Conservation (phyloP, 2,888 invertebrate species). For the Oligia strigilis region DNA sequence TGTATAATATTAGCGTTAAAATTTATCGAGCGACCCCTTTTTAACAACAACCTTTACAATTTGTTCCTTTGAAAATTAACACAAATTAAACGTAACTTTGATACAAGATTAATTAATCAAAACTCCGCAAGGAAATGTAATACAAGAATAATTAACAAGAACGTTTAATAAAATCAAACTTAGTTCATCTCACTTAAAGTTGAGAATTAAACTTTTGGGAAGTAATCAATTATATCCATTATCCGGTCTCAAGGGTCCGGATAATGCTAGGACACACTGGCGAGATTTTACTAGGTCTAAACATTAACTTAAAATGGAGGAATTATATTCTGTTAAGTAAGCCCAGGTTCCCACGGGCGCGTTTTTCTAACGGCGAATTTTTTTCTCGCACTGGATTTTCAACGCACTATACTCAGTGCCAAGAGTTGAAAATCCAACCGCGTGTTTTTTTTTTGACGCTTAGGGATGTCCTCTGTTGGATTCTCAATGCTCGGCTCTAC, state of each 20-base stretch:
- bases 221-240: slow-evolving; percentile 52
- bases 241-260: slow-evolving; percentile 11
- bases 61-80: not conserved
- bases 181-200: slow-evolving; percentile 45
- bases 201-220: slow-evolving; percentile 53
- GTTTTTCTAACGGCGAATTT: too few relatives aligned
- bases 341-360: too few relatives aligned
- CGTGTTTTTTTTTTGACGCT: too few relatives aligned
- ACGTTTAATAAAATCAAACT: slow-evolving; percentile 51
- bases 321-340: not conserved
- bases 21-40: not conserved
- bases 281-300: not conserved
- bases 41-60: not conserved
- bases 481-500: too few relatives aligned
- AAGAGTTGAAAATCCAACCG: too few relatives aligned
- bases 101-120: slow-evolving; percentile 49
- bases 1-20: too few relatives aligned
- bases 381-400: too few relatives aligned
- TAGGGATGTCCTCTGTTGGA: too few relatives aligned
- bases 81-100: slow-evolving; percentile 9
- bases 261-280: slow-evolving; percentile 7
- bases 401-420: too few relatives aligned
- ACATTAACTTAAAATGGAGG: not conserved
- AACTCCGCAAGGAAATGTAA: slow-evolving; percentile 31
- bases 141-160: slow-evolving; percentile 41